These are phyloP conservation scores for Tympanuchus pallidicinctus DNA, from an alignment of 2,113 vertebrate species.

Conservation along the genomic window DNA sequence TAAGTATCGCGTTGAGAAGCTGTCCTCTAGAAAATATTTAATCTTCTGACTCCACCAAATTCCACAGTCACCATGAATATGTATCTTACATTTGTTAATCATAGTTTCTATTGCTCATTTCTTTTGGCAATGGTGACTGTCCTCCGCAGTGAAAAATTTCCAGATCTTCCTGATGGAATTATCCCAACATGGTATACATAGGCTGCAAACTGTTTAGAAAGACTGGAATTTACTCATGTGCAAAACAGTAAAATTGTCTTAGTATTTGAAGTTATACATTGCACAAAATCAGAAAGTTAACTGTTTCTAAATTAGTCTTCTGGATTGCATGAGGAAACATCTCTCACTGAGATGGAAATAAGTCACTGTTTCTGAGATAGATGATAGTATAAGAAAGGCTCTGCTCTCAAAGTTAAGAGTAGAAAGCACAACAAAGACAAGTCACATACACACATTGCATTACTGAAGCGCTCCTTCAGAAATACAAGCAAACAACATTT, in stretches of 20 bases:
- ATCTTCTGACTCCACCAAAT: neutral
- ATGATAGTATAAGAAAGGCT: neutral
- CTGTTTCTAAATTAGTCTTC: neutral
- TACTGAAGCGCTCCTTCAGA: neutral
- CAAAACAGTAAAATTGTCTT: neutral
- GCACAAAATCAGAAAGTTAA: neutral
- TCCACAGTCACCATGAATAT: neutral
- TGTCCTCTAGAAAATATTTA: neutral
- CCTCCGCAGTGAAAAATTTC: neutral
- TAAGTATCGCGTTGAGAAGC: neutral
- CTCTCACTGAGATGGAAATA: neutral
- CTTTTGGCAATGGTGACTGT: neutral
- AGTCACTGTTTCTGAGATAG: neutral
- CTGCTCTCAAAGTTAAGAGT: neutral
- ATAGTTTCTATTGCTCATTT: neutral
- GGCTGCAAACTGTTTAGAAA: neutral
- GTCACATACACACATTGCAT: neutral
- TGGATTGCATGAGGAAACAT: neutral
- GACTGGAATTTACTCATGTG: neutral
- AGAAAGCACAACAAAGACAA: neutral
- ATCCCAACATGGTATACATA: neutral
- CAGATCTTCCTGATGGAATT: neutral
- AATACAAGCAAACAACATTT: neutral
- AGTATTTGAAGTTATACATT: fast-evolving
- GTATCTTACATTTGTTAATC: neutral